Evolutionary conservation across 2,797 vertebrate species (phyloP), one percentile per base, ranked within the genome.

Genomic region (Gallinago solitaria): DNA sequence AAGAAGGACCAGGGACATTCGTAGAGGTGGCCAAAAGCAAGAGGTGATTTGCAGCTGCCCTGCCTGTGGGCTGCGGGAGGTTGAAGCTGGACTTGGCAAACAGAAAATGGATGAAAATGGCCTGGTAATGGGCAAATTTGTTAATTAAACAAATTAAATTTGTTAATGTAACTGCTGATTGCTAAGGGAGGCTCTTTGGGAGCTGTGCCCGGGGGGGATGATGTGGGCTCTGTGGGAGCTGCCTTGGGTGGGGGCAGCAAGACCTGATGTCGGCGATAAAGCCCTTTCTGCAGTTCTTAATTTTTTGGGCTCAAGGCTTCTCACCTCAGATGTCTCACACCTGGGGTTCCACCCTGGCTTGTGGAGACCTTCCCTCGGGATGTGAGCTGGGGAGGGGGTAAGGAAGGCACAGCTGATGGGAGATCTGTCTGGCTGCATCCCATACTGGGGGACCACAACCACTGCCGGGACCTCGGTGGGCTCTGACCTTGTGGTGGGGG

Each of bases 381-480:
- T 37, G 37, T 1, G 4, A 41, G 33, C n/a, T 11, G 11, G 45
- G 20, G 48, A 54, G 20, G 32, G 39, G 68, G 16, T 41, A 70
- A 68, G 54, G 57, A 32, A 74, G 47, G 27, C 4, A 3, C 20
- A 28, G 48, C 27, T 30, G n/a, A 47, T 54, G 33, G 19, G 37
- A 37, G 11, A 64, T 21, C 53, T 54, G 21, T 50, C 43, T 48
- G 35, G 13, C 20, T 35, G 69, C 16, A 25, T n/a, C 9, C 32
- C 50, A 24, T 43, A 37, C 28, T 13, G 39, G 39, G 39, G 39
- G 39, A 39, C 39, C 39, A 39, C 75, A 76, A 6, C 20, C 2
- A 0, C 39, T 65, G 25, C 30, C 3, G 1, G 1, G 10, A 65
- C 16, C 51, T 61, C 3, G 0, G 51, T 12, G 65, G 30, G 14